Evolutionary conservation across 92 coral and sea anemone genomes (phyloP), one percentile per base, ranked within the genome.

Genomic region (Palythoa caribaeorum): DNA sequence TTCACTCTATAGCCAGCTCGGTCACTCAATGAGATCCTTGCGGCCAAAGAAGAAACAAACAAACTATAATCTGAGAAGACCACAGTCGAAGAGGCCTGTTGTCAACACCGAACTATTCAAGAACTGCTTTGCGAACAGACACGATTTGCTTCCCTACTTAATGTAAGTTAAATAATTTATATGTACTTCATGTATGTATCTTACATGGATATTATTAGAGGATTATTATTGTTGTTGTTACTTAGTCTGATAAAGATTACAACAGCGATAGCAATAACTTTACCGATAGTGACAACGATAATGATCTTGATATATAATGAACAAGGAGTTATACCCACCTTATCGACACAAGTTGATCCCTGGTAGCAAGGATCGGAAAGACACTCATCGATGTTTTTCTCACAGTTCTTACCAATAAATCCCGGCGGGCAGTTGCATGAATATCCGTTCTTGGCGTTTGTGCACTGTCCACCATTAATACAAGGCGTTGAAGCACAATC

Each of bases 401-500:
- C 94, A 19, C 98, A 95, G 83, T 90, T 93, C 68, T 20, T 76
- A 16, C 98, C 98, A 17, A 73, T 74, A 81, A 55, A 95, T 17
- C 98, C 98, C 59, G 86, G 85, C 1, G 84, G 89, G 68, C 98
- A 95, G 19, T 91, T 89, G 59, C 98, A 95, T 53, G 93, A 87
- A 73, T 91, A 95, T 4, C 96, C 94, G 38, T 95, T 94, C 80
- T 95, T 95, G 20, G 98, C 90, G 88, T 95, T 94, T 4, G 91
- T 83, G 59, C 98, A 95, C 16, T 44, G 84, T 16, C 94, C 98
- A 36, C 93, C 93, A 65, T 80, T 80, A 16, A 79, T 89, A 77
- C 98, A 95, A 2, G 98, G 98, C 28, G 62, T 93, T 0, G 98
- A 95, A 8, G 89, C 92, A 80, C 98, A 95, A 59, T 92, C 93